Percentiles rank a stretch among this genome's conserved stretches.
phyloP scores from a whole-genome alignment of 2,888 invertebrate genomes.

The Troides aeacus region DNA sequence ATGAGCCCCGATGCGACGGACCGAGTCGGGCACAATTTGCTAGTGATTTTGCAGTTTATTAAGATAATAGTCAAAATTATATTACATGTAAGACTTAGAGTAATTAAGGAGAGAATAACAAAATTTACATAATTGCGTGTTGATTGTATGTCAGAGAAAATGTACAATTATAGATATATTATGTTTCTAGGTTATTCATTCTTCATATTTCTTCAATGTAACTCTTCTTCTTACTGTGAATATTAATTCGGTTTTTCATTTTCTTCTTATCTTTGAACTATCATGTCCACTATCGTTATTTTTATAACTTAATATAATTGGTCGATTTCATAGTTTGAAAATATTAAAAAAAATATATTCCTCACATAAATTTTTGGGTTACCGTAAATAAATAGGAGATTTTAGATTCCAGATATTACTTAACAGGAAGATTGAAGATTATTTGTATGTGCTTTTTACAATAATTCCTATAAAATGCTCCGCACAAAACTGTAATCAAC shows the following conservation, averaged over 20 bases:
- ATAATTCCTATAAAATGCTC: too few species aligned
- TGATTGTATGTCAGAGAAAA: conserved; percentile 5
- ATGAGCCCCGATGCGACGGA: conserved; percentile 46
- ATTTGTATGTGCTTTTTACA: too few species aligned
- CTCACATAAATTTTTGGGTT: too few species aligned
- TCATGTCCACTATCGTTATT: too few species aligned
- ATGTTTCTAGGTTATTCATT: neutral
- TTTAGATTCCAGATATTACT: too few species aligned
- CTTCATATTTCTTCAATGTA: neutral
- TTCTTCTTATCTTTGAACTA: neutral
- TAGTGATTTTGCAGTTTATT: conserved; percentile 28
- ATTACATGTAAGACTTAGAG: conserved; percentile 10
- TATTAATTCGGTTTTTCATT: neutral
- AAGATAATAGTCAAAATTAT: conserved; percentile 21
- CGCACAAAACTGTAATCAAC: too few species aligned
- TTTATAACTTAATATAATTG: too few species aligned
- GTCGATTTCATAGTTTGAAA: too few species aligned
- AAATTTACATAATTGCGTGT: conserved; percentile 8
- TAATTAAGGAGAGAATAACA: conserved; percentile 9
- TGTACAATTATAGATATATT: conserved; percentile 1
- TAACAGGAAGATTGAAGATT: too few species aligned
- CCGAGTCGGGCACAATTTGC: conserved; percentile 44
- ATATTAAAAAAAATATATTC: too few species aligned
- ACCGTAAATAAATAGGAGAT: too few species aligned
- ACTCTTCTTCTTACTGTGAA: neutral